phyloP scores from a whole-genome alignment of 1,140 invertebrate species.

The Euschistus heros region DNA sequence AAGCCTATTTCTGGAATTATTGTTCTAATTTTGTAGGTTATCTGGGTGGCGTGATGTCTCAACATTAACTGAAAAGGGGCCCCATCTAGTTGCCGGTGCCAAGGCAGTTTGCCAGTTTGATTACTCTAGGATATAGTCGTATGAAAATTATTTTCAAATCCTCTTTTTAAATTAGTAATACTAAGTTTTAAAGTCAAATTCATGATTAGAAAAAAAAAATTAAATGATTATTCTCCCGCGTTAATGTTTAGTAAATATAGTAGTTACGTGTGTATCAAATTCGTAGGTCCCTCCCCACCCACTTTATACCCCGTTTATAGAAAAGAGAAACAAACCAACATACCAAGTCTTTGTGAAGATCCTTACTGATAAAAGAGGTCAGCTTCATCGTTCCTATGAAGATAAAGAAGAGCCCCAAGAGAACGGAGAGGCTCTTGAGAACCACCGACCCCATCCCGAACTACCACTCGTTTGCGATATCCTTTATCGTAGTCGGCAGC shows the following conservation, averaged over 20 bases:
- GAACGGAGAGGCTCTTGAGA: constrained; percentile 76
- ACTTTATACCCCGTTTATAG: background rate
- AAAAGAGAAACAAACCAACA: constrained; percentile 35
- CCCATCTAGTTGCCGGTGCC: constrained; percentile 4
- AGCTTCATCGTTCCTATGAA: constrained; percentile 89
- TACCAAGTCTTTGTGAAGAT: constrained; percentile 94
- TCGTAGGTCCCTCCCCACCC: background rate
- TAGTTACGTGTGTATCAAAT: background rate
- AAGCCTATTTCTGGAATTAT: background rate
- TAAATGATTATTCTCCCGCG: too few relatives aligned
- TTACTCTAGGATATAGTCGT: background rate
- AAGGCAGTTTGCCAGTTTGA: constrained; percentile 20
- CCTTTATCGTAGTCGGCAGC: background rate
- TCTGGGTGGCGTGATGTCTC: constrained; percentile 18
- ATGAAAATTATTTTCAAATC: background rate
- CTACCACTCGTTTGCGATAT: background rate
- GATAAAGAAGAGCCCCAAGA: constrained; percentile 89
- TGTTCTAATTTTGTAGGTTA: constrained; percentile 10
- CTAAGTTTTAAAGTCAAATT: too few relatives aligned
- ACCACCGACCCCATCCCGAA: constrained; percentile 59
- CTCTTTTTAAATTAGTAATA: too few relatives aligned
- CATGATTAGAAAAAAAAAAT: too few relatives aligned
- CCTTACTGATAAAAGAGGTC: constrained; percentile 81
- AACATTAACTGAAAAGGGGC: constrained; percentile 16
- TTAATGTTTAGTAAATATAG: too few relatives aligned